phyloP scores from a whole-genome alignment of 2,113 vertebrate genomes.

The Actenoides lindsayi region DNA sequence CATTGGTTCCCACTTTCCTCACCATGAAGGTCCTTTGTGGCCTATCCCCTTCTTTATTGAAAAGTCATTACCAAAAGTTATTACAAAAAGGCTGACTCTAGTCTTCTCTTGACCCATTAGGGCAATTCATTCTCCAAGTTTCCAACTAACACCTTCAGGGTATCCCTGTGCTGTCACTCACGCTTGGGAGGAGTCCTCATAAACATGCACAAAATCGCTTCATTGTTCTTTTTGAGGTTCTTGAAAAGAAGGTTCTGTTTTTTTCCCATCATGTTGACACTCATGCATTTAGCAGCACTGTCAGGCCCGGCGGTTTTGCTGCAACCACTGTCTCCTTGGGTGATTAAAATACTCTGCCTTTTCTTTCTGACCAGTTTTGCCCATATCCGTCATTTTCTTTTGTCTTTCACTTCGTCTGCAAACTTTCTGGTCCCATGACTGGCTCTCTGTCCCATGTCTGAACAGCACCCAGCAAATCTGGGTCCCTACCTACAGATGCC shows the following conservation, averaged over 20 bases:
- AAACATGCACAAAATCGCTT: background rate
- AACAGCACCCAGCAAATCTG: background rate
- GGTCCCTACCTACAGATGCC: background rate
- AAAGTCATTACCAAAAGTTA: constrained; percentile 1
- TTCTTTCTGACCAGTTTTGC: background rate
- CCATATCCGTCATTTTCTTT: background rate
- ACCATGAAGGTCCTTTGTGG: background rate
- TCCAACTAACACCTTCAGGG: background rate
- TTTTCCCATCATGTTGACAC: background rate
- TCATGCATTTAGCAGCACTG: background rate
- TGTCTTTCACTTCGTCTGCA: background rate
- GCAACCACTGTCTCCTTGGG: background rate
- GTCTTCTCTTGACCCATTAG: background rate
- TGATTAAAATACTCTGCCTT: background rate
- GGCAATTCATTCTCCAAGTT: background rate
- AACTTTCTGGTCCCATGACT: background rate
- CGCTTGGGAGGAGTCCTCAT: background rate
- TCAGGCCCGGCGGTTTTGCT: background rate
- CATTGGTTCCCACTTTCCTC: background rate
- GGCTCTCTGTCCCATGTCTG: background rate
- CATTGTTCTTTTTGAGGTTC: background rate
- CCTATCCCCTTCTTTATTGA: background rate
- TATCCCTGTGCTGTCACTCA: background rate
- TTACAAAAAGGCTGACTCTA: background rate
- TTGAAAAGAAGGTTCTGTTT: background rate